Base-by-base conservation (phyloP, 1,140 invertebrate genomes). In the Drosophila arizonae region DNA sequence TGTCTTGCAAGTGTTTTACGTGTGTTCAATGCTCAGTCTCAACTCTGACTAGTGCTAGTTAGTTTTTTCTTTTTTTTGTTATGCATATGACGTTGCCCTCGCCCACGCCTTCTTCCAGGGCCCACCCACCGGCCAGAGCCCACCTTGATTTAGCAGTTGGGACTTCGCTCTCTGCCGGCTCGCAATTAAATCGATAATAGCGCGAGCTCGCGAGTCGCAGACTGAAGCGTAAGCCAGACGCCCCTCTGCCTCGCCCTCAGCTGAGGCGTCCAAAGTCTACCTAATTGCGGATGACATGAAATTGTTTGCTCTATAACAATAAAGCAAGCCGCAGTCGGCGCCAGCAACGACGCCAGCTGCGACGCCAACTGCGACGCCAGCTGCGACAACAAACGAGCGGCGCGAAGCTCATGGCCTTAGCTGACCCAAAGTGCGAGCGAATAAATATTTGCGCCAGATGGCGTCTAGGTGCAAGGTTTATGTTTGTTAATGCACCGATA, bases 231-330 rank as follows among this genome's bases (percentile, higher is more conserved):
- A 65, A 57, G 62, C 63, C 61, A 24, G 61, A 66, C 58, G 45
- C 57, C 58, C 28, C 57, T n/a, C 45, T 15, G 52, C 21, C 21
- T 39, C 36, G 10, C 36, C 36, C 36, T 39, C 6, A 1, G 36
- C 65, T 26, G 51, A 36, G 17, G 28, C 55, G 24, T 1, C 21
- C 79, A 58, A 65, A 70, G 77, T 71, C 72, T 87, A 79, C 82
- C 82, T 86, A 86, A 86, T 86, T 86, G 82, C 82, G 82, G 82
- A 87, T 87, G 82, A 87, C 82, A 86, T 80, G 82, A 87, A 86
- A 87, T 86, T 86, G 81, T 86, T 86, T 86, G 81, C 81, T 48
- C 81, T 76, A 86, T 81, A 86, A 86, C 81, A 86, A 86, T 86
- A 86, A 86, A 86, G 63, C 77, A 86, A 76, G 75, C 70, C 70